Evolutionary conservation across 2,888 invertebrate species (phyloP).

Genomic region (Bursaphelenchus okinawaensis): DNA sequence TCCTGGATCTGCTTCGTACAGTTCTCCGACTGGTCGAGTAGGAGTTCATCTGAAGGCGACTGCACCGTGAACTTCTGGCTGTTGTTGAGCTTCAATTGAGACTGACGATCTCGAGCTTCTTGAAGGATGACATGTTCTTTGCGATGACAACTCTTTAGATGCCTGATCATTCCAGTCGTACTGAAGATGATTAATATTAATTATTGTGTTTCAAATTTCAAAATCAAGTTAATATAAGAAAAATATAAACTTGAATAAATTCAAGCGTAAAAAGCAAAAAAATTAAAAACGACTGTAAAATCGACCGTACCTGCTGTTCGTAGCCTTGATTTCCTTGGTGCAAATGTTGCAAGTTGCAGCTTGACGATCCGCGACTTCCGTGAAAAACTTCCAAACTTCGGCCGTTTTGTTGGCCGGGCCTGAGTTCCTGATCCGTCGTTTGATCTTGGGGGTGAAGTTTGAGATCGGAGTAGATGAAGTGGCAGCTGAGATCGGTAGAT

Average conservation of each 20-base stretch:
- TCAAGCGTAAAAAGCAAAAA: no score
- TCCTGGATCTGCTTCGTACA: neutral
- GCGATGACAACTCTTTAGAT: constrained; percentile 49
- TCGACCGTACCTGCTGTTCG: constrained; percentile 48
- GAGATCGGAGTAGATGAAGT: neutral
- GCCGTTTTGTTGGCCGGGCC: constrained; percentile 35
- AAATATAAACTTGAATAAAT: no score
- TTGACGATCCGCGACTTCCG: constrained; percentile 39
- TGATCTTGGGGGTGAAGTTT: neutral
- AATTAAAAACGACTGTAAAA: no score
- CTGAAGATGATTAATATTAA: constrained; percentile 40
- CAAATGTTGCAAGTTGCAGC: constrained; percentile 52
- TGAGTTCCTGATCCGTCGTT: constrained; percentile 25
- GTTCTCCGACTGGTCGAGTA: neutral
- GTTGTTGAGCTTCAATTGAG: constrained; percentile 19
- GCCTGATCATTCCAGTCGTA: constrained; percentile 57
- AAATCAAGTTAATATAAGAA: no score
- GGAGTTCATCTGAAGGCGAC: no score
- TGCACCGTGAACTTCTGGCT: constrained; percentile 15
- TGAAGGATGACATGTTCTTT: constrained; percentile 27
- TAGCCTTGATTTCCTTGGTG: constrained; percentile 54
- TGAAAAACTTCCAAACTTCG: constrained; percentile 51
- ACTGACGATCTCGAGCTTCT: constrained; percentile 17
- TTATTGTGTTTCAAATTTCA: constrained; percentile 1
- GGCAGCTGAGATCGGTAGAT: neutral